Base-by-base conservation (phyloP, 2,113 vertebrate species). In the Pogonocichla stellata region DNA sequence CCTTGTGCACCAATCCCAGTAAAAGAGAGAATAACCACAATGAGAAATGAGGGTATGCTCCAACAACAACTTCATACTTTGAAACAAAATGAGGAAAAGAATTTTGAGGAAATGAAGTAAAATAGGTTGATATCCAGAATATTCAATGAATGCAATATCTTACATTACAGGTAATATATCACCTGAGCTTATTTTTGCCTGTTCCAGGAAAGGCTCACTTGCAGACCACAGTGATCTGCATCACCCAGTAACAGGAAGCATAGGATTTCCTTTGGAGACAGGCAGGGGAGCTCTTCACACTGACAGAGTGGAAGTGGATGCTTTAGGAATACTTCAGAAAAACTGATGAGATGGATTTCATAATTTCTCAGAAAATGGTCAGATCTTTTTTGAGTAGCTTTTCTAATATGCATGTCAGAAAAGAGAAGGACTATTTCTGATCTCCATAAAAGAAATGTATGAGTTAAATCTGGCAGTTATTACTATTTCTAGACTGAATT, bases 391-490 rank as follows among this genome's bases (percentile, higher is more conserved):
- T 36, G 38, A 92, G 48, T 58, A 71, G 31, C 65, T 81, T 90
- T 88, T 78, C 75, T 71, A 93, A 90, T 64, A 54, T 48, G 34
- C 62, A 56, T 89, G 43, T 93, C 79, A 89, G 47, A 91, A 70
- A 65, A 88, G 26, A 88, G n/a, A 74, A 94, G 22, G 86, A 43
- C 61, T 95, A 73, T 80, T 95, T 95, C 56, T 95, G 73, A 71
- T 80, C 89, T 80, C 77, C 42, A 53, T 57, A 86, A 94, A 96
- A 87, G 6, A 92, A 82, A 93, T 24, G 15, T 70, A 69, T 67
- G 79, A 91, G 86, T 89, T 95, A 94, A 95, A 96, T 94, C 33
- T 70, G 71, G 57, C 45, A 92, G 54, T 78, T 97, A 34, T 79
- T 87, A 42, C 64, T 95, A 64, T 93, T 96, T 96, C 86, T 88